These are phyloP conservation scores for Allygus modestus DNA, from an alignment of 2,888 invertebrate species.

Conservation along the genomic window DNA sequence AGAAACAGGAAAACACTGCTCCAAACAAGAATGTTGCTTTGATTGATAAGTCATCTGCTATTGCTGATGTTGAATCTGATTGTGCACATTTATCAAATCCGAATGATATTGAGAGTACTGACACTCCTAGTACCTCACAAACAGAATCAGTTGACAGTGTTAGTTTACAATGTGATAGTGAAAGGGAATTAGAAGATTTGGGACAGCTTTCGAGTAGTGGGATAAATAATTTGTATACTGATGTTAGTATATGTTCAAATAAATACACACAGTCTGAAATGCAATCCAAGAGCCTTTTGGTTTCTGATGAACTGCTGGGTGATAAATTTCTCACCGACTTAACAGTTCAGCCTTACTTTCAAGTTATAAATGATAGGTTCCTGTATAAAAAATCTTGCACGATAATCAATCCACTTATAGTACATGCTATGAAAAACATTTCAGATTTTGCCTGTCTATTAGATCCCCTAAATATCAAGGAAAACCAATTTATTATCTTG, in stretches of 20 bases:
- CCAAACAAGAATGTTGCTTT: too few species aligned
- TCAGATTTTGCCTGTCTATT: background rate
- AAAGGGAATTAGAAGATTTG: too few species aligned
- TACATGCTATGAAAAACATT: background rate
- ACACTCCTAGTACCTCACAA: too few species aligned
- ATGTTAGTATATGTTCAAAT: background rate
- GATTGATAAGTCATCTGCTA: too few species aligned
- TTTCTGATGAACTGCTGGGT: background rate
- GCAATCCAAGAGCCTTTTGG: background rate
- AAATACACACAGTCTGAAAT: background rate
- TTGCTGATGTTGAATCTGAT: too few species aligned
- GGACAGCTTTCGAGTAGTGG: too few species aligned
- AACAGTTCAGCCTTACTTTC: constrained; percentile 14
- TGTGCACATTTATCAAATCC: too few species aligned
- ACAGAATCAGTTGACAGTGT: too few species aligned
- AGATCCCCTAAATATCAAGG: background rate
- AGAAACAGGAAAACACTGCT: too few species aligned
- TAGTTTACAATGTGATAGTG: too few species aligned
- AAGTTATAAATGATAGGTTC: constrained; percentile 7
- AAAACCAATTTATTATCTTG: background rate
- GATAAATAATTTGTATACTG: too few species aligned
- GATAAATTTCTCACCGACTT: background rate
- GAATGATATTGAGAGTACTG: too few species aligned
- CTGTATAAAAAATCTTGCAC: background rate
- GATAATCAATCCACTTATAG: constrained; percentile 3